Conservation (phyloP, 1,140 invertebrate species). For the Drosophila ananassae region DNA sequence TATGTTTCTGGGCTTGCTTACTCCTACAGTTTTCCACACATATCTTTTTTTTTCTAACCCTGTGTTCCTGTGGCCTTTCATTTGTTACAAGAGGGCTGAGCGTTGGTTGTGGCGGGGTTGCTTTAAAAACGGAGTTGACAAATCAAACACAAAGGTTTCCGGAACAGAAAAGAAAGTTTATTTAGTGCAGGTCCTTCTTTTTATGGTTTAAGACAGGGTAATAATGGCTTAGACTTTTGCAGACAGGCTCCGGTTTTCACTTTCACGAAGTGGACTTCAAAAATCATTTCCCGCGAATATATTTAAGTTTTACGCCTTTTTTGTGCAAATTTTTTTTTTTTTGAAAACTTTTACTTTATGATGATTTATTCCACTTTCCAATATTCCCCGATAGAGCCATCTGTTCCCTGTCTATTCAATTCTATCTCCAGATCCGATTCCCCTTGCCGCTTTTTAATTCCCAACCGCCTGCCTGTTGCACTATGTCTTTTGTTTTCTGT, state of each 20-base stretch:
- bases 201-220: no score
- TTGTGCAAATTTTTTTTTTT: not conserved
- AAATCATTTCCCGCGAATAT: no score
- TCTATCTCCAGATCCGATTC: slow-evolving; percentile 8
- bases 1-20: slow-evolving; percentile 23
- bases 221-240: no score
- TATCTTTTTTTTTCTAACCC: slow-evolving; percentile 19
- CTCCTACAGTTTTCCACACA: slow-evolving; percentile 16
- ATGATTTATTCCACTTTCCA: no score
- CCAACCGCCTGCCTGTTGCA: slow-evolving; percentile 16
- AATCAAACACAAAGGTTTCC: not conserved
- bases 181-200: no score
- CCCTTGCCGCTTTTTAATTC: not conserved
- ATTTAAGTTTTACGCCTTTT: no score
- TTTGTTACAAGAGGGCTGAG: slow-evolving; percentile 27
- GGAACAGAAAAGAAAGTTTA: not conserved
- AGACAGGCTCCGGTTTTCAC: no score
- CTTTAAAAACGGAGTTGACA: slow-evolving; percentile 19
- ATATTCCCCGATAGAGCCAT: not conserved
- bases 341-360: not conserved
- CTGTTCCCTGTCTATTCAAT: not conserved
- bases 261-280: no score
- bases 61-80: slow-evolving; percentile 42
- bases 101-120: slow-evolving; percentile 28
- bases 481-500: slow-evolving; percentile 27